phyloP scores from a whole-genome alignment of 2,888 invertebrate species.

The Anarsia innoxiella region DNA sequence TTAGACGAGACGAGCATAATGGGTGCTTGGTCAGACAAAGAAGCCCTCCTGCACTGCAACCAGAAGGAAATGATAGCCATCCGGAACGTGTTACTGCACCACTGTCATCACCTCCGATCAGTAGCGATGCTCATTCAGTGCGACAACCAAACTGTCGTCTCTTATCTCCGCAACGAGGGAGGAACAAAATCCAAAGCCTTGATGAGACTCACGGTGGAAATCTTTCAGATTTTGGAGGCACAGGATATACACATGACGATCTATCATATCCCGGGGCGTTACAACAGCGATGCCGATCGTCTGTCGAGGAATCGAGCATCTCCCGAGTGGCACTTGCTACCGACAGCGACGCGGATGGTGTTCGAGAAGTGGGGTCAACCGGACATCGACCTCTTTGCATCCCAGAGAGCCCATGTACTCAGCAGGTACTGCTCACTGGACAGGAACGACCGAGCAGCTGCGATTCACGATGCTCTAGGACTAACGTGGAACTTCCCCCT shows the following conservation, averaged over 20 bases:
- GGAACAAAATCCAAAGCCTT: neutral
- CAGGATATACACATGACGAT: neutral
- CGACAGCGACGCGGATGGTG: neutral
- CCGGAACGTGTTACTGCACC: neutral
- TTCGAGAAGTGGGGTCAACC: neutral
- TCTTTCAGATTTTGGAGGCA: neutral
- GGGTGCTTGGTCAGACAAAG: neutral
- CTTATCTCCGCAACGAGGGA: neutral
- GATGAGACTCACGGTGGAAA: neutral
- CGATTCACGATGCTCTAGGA: constrained; percentile 5
- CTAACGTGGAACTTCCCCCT: constrained; percentile 13
- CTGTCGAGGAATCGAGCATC: constrained; percentile 9
- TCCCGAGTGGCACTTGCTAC: constrained; percentile 19
- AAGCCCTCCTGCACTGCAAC: neutral
- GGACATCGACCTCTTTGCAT: constrained; percentile 4
- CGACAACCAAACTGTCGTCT: neutral
- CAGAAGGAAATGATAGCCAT: neutral
- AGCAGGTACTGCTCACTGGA: neutral
- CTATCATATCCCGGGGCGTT: neutral
- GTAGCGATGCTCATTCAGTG: neutral
- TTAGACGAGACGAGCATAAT: neutral
- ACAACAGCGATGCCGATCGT: constrained; percentile 1
- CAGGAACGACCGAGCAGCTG: neutral
- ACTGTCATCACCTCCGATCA: neutral
- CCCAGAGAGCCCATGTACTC: constrained; percentile 1